Evolutionary conservation across 2,113 vertebrate genomes (phyloP).

Genomic region (Actinemys pallida): DNA sequence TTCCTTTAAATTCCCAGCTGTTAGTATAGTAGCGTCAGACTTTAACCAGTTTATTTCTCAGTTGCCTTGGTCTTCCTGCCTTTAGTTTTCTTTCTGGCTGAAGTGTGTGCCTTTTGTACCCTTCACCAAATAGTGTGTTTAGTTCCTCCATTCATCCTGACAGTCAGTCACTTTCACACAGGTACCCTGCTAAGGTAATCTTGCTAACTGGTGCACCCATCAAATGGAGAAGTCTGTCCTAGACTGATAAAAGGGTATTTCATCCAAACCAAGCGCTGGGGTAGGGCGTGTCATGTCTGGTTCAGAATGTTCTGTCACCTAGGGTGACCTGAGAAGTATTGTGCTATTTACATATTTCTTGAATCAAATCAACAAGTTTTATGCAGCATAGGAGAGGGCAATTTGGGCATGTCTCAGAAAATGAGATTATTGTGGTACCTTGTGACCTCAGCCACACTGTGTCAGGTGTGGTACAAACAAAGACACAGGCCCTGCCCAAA

Average conservation of each 20-base stretch:
- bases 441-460: background rate
- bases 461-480: background rate
- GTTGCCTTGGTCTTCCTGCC: background rate
- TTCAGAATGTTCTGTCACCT: background rate
- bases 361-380: background rate
- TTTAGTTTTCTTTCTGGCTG: background rate
- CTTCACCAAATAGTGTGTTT: too few species aligned
- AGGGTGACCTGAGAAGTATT: background rate
- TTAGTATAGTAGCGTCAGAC: background rate
- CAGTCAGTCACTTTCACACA: background rate
- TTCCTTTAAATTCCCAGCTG: background rate
- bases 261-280: background rate
- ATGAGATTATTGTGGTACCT: background rate
- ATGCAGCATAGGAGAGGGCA: background rate
- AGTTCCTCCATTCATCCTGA: background rate
- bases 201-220: background rate
- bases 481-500: background rate
- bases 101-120: background rate
- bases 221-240: background rate
- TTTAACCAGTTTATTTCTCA: background rate
- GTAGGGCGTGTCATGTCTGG: background rate
- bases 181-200: background rate
- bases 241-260: background rate
- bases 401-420: background rate
- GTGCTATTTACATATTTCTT: background rate